Percentiles rank a stretch among this genome's conserved stretches.
These are phyloP conservation scores for Mastacembelus armatus DNA, from an alignment of 2,797 vertebrate species.

Conservation along the genomic window DNA sequence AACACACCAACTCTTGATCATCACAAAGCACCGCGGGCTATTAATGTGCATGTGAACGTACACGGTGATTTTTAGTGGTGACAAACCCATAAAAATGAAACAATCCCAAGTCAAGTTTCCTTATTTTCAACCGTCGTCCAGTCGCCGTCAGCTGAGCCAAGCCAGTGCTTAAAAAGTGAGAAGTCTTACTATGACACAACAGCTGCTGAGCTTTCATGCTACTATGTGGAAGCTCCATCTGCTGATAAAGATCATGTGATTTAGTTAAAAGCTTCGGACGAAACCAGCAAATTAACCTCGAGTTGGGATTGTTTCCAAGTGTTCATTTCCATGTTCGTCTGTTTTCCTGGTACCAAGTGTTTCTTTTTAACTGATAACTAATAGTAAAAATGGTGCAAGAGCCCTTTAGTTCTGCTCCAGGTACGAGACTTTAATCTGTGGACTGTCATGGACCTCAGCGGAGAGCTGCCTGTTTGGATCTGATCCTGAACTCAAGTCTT, in stretches of 20 bases:
- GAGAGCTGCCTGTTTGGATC: constrained; percentile 18
- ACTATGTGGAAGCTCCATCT: background rate
- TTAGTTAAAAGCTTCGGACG: background rate
- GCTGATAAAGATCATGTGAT: background rate
- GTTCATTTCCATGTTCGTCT: background rate
- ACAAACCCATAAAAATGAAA: background rate
- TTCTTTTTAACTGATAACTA: background rate
- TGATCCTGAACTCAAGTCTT: constrained; percentile 61
- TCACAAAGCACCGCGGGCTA: background rate
- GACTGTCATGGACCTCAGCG: background rate
- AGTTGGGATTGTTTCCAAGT: background rate
- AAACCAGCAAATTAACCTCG: background rate
- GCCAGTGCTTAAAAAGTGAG: background rate
- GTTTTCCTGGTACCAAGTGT: background rate
- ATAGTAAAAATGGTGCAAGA: background rate
- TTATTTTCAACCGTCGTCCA: background rate
- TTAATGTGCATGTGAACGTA: constrained; percentile 19
- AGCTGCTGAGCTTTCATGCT: background rate
- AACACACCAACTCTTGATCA: background rate
- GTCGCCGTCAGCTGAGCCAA: background rate
- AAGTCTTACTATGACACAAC: background rate
- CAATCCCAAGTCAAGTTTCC: constrained; percentile 14
- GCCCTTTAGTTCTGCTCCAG: constrained; percentile 34
- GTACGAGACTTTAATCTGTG: background rate
- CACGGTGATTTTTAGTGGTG: background rate